Conservation (phyloP, 1,140 invertebrate genomes). For the Catajapyx aquilonaris region DNA sequence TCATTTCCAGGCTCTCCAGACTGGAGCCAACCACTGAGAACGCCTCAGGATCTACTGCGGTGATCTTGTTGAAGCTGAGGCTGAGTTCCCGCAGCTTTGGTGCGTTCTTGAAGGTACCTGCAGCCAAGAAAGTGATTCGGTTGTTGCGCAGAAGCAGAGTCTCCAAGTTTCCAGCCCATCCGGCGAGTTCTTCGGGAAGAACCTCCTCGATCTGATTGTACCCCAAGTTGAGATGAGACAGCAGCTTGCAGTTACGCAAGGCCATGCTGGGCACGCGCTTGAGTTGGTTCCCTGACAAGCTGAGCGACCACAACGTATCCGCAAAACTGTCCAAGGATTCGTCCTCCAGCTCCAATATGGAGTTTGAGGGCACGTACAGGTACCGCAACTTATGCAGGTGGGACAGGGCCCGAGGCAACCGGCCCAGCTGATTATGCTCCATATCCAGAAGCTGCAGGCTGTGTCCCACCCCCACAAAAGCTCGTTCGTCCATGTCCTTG, state of each 20-base stretch:
- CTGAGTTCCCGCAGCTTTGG: conserved; percentile 59
- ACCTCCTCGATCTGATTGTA: conserved; percentile 65
- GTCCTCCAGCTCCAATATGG: conserved; percentile 32
- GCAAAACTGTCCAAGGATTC: conserved; percentile 32
- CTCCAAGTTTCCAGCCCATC: conserved; percentile 60
- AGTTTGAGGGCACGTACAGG: conserved; percentile 63
- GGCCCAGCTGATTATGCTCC: conserved; percentile 49
- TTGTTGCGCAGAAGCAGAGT: conserved; percentile 70
- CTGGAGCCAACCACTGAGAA: conserved; percentile 46
- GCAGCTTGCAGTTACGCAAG: conserved; percentile 38
- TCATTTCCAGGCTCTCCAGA: conserved; percentile 64
- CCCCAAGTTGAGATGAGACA: conserved; percentile 65
- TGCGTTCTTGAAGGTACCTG: conserved; percentile 43
- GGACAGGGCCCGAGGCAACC: conserved; percentile 41
- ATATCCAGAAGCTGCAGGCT: conserved; percentile 60
- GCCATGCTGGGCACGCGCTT: conserved; percentile 41
- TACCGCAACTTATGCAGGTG: conserved; percentile 44
- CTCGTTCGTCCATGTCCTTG: conserved; percentile 35
- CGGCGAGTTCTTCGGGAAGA: conserved; percentile 42
- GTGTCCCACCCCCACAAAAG: conserved; percentile 45
- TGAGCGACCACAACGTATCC: conserved; percentile 45
- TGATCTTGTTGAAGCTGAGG: conserved; percentile 68
- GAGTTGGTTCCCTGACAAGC: conserved; percentile 57
- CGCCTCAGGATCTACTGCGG: conserved; percentile 47
- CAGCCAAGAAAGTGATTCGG: conserved; percentile 46